A percentile compares a stretch with the other conserved stretches of the same genome.
Evolutionary conservation across 2,113 vertebrate species (phyloP).

Genomic region (Natator depressus): DNA sequence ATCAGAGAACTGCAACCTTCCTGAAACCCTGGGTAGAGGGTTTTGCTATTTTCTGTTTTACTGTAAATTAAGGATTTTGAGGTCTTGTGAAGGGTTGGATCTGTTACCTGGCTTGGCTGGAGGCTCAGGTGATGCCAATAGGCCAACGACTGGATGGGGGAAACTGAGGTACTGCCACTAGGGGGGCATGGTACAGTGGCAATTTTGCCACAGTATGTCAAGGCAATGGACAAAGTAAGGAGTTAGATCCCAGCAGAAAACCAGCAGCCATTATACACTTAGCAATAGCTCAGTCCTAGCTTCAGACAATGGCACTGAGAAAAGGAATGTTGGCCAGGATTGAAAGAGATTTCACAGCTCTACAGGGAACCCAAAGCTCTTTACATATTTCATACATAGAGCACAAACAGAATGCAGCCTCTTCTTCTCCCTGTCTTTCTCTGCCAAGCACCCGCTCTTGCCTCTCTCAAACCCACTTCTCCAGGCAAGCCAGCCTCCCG

Average conservation of each 20-base stretch:
- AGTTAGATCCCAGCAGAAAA: accelerated
- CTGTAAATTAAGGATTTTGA: not conserved
- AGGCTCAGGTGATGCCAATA: not conserved
- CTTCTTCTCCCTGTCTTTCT: not conserved
- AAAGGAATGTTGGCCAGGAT: not conserved
- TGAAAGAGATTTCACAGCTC: not conserved
- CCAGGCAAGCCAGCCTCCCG: not conserved
- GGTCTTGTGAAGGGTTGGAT: not conserved
- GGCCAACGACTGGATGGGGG: not conserved
- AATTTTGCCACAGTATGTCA: not conserved
- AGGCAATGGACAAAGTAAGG: not conserved
- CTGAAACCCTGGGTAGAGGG: too few species aligned
- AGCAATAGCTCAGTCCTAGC: accelerated
- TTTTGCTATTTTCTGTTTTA: not conserved
- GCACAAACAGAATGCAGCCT: not conserved
- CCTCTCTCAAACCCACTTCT: not conserved
- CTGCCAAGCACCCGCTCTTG: not conserved
- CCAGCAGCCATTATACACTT: accelerated
- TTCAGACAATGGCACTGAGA: not conserved
- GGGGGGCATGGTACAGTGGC: not conserved
- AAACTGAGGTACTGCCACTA: not conserved
- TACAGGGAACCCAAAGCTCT: not conserved
- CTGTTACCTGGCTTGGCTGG: not conserved
- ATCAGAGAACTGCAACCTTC: not conserved
- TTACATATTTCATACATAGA: not conserved